phyloP scores from a whole-genome alignment of 2,888 invertebrate genomes.

The Vesta saturnalis region DNA sequence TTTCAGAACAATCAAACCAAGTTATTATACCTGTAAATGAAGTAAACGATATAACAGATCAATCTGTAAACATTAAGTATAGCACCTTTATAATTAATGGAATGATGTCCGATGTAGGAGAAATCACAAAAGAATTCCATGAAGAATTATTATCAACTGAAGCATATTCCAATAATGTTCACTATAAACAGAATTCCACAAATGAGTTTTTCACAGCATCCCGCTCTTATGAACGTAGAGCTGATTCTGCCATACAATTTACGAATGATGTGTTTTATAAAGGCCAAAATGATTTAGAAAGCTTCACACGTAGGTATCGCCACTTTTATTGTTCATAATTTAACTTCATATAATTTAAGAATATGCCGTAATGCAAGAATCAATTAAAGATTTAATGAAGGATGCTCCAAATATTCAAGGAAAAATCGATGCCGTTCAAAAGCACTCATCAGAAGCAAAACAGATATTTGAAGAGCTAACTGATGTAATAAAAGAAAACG shows the following conservation, averaged over 20 bases:
- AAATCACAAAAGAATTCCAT: neutral
- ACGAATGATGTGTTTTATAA: neutral
- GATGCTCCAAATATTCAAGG: conserved; percentile 16
- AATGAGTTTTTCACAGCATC: neutral
- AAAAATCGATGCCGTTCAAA: conserved; percentile 17
- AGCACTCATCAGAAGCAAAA: conserved; percentile 21
- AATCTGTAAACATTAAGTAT: neutral
- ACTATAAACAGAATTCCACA: conserved; percentile 5
- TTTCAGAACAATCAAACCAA: conserved; percentile 82
- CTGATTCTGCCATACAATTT: conserved; percentile 7
- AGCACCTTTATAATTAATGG: neutral
- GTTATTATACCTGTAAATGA: conserved; percentile 78
- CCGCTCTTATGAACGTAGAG: neutral
- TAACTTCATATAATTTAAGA: conserved; percentile 18
- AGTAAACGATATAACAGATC: neutral
- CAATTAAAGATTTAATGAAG: conserved; percentile 16
- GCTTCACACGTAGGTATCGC: conserved; percentile 12
- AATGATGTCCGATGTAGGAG: neutral
- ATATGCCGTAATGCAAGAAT: conserved; percentile 11
- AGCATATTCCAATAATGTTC: conserved; percentile 1
- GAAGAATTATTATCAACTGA: neutral
- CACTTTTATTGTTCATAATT: neutral
- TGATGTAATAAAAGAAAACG: conserved; percentile 17
- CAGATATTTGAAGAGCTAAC: conserved; percentile 19
- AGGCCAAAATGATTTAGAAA: neutral